phyloP scores from a whole-genome alignment of 2,113 vertebrate species.

The Sylvia atricapilla region DNA sequence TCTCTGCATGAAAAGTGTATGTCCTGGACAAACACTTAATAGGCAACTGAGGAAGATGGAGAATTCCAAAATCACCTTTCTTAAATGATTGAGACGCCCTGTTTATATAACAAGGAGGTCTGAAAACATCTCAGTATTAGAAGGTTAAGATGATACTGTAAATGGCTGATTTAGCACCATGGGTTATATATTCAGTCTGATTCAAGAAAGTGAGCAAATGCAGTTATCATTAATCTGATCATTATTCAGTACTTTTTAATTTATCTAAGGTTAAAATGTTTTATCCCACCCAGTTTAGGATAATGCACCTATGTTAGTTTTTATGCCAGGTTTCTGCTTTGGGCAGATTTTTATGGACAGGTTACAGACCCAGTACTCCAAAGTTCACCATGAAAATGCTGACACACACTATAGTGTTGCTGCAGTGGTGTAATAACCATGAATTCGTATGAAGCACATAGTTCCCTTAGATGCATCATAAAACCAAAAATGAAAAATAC shows the following conservation, averaged over 20 bases:
- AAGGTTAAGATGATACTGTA: background rate
- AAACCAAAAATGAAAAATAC: background rate
- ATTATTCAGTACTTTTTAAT: background rate
- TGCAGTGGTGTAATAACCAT: conserved; percentile 7
- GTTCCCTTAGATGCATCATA: background rate
- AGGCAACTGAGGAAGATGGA: background rate
- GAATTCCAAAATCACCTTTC: background rate
- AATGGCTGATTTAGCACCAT: background rate
- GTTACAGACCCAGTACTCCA: background rate
- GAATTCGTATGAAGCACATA: background rate
- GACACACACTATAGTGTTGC: background rate
- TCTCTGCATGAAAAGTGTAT: background rate
- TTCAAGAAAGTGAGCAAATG: background rate
- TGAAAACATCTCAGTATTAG: background rate
- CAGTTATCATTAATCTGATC: background rate
- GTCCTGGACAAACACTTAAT: background rate
- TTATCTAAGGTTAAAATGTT: conserved; percentile 1
- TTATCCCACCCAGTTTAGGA: background rate
- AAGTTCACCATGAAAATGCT: conserved; percentile 19
- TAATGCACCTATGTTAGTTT: background rate
- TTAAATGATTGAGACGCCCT: background rate
- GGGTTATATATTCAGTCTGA: background rate
- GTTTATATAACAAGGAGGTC: background rate
- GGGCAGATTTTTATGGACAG: background rate
- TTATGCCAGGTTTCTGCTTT: background rate